These are phyloP conservation scores for Gymnoscopelus microlampas DNA, from an alignment of 2,797 vertebrate genomes.

Conservation along the genomic window DNA sequence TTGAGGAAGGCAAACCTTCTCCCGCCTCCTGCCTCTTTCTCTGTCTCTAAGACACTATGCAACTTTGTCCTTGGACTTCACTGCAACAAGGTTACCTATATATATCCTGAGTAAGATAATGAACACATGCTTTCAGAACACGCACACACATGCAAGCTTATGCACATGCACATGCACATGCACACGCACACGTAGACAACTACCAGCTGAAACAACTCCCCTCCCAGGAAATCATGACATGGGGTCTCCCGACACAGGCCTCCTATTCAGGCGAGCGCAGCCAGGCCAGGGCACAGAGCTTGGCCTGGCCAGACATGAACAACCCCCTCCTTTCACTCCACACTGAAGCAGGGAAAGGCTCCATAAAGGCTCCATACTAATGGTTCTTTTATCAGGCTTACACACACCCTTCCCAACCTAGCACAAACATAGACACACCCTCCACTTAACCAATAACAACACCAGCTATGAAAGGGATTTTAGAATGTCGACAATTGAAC, in stretches of 20 bases:
- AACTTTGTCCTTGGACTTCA: constrained; percentile 38
- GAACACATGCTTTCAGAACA: constrained; percentile 13
- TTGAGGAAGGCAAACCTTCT: constrained; percentile 40
- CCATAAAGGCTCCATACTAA: constrained; percentile 64
- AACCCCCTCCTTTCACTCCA: constrained; percentile 61
- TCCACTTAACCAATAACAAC: constrained; percentile 33
- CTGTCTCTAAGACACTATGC: constrained; percentile 31
- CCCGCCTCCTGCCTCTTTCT: constrained; percentile 33
- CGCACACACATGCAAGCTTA: not conserved
- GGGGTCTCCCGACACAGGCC: constrained; percentile 60
- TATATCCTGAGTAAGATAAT: constrained; percentile 43
- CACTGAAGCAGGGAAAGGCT: constrained; percentile 63
- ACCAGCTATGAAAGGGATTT: constrained; percentile 41
- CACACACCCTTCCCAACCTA: constrained; percentile 52
- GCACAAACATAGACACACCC: constrained; percentile 71
- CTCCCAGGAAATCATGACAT: constrained; percentile 67
- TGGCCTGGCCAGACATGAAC: constrained; percentile 53
- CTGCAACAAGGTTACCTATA: constrained; percentile 48
- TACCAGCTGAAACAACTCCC: constrained; percentile 74
- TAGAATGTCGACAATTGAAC: constrained; percentile 26
- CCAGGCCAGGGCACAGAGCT: constrained; percentile 20
- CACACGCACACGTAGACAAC: constrained; percentile 27
- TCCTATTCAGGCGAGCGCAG: constrained; percentile 58
- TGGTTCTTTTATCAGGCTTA: constrained; percentile 63
- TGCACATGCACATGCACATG: constrained; percentile 5